phyloP scores from a whole-genome alignment of 2,113 vertebrate genomes.

The Nibea albiflora region DNA sequence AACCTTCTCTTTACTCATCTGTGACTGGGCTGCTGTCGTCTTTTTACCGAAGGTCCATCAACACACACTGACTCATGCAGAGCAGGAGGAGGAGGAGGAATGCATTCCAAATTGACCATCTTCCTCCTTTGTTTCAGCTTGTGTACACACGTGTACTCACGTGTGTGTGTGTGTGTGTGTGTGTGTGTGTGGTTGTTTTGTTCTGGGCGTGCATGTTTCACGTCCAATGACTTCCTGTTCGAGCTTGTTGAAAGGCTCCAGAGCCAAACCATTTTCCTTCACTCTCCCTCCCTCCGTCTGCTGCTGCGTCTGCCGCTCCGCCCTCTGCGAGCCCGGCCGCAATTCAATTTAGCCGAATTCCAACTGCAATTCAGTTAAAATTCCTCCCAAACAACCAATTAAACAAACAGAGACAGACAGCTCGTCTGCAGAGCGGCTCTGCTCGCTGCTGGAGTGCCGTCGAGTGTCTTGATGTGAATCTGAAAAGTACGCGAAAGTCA shows the following conservation, averaged over 20 bases:
- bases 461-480: not conserved
- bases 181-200: conserved; percentile 42
- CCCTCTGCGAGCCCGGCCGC: conserved; percentile 57
- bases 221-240: conserved; percentile 78
- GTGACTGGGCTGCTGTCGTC: not conserved
- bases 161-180: conserved; percentile 23
- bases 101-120: conserved; percentile 55
- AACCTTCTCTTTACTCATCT: not conserved
- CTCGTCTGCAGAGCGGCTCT: conserved; percentile 38
- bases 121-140: conserved; percentile 41
- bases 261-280: conserved; percentile 57
- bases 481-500: not conserved
- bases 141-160: conserved; percentile 33
- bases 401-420: conserved; percentile 60
- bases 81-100: conserved; percentile 26
- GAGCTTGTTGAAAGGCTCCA: conserved; percentile 71
- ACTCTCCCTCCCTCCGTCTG: not conserved
- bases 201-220: conserved; percentile 61
- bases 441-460: not conserved
- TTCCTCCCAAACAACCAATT: conserved; percentile 70
- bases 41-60: conserved; percentile 22
- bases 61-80: conserved; percentile 51
- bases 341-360: conserved; percentile 72
- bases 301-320: conserved; percentile 6
- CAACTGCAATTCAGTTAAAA: conserved; percentile 71